These are phyloP conservation scores for Cygnus buccinator DNA, from an alignment of 2,113 vertebrate species.

Conservation along the genomic window DNA sequence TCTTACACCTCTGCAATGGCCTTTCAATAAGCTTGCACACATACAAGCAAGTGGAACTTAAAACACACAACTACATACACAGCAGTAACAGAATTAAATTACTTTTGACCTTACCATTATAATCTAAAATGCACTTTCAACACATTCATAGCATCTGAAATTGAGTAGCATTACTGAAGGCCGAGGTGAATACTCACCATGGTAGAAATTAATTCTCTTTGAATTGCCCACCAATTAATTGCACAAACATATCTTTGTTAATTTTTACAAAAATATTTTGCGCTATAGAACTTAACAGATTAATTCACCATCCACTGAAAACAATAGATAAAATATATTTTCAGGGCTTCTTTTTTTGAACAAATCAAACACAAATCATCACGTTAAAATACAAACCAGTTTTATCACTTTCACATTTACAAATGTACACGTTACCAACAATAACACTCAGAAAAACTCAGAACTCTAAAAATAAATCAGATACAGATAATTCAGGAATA, in stretches of 20 bases:
- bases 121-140: not conserved
- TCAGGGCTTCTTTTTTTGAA: not conserved
- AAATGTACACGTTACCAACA: not conserved
- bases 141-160: not conserved
- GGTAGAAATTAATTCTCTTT: not conserved
- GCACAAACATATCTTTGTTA: not conserved
- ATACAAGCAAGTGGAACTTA: not conserved
- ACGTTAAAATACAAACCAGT: not conserved
- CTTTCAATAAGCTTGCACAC: not conserved
- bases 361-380: not conserved
- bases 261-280: not conserved
- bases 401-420: constrained; percentile 36
- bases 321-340: not conserved
- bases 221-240: not conserved
- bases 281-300: not conserved
- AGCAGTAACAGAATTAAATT: not conserved
- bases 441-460: not conserved
- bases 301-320: not conserved
- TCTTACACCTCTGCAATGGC: not conserved
- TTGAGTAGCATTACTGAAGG: not conserved
- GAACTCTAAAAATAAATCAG: not conserved
- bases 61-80: not conserved
- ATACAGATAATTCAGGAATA: not conserved
- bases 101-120: not conserved
- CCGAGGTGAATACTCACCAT: not conserved